Conservation (phyloP, 1,140 invertebrate genomes). For the Drepana arcuata region DNA sequence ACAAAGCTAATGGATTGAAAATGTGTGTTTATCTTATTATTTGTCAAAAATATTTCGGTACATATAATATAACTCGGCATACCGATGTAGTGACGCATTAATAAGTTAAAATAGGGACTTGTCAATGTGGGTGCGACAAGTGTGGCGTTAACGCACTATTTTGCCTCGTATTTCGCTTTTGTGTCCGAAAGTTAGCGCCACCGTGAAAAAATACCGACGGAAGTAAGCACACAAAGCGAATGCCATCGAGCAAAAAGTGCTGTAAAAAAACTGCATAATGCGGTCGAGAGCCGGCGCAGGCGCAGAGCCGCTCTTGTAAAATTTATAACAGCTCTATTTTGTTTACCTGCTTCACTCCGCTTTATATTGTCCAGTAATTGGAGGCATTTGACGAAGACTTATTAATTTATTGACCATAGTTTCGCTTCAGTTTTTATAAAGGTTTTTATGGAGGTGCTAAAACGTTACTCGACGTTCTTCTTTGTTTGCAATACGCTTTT, state of each 20-base stretch:
- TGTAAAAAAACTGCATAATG: conserved; percentile 66
- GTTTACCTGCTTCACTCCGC: conserved; percentile 65
- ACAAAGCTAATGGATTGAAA: too few relatives aligned
- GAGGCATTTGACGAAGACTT: conserved; percentile 64
- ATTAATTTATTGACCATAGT: conserved; percentile 67
- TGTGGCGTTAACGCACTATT: conserved; percentile 40
- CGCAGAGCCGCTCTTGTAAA: conserved; percentile 57
- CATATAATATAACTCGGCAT: too few relatives aligned
- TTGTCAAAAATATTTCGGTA: not conserved
- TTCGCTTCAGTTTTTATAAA: too few relatives aligned
- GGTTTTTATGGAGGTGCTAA: conserved; percentile 65
- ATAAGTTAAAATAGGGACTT: not conserved
- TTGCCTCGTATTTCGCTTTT: conserved; percentile 45
- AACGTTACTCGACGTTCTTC: conserved; percentile 43
- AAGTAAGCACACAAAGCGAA: conserved; percentile 64
- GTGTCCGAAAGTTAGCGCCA: conserved; percentile 60
- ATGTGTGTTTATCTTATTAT: not conserved
- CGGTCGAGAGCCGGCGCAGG: conserved; percentile 51
- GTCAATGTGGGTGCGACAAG: not conserved
- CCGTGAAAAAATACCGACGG: conserved; percentile 61
- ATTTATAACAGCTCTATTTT: conserved; percentile 70
- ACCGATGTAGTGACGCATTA: not conserved
- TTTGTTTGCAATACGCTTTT: too few relatives aligned
- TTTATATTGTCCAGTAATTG: conserved; percentile 66
- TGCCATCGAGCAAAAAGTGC: conserved; percentile 56